Percentiles rank a stretch among this genome's conserved stretches.
Evolutionary conservation across 2,113 vertebrate genomes (phyloP).

Genomic region (Peromyscus californicus): DNA sequence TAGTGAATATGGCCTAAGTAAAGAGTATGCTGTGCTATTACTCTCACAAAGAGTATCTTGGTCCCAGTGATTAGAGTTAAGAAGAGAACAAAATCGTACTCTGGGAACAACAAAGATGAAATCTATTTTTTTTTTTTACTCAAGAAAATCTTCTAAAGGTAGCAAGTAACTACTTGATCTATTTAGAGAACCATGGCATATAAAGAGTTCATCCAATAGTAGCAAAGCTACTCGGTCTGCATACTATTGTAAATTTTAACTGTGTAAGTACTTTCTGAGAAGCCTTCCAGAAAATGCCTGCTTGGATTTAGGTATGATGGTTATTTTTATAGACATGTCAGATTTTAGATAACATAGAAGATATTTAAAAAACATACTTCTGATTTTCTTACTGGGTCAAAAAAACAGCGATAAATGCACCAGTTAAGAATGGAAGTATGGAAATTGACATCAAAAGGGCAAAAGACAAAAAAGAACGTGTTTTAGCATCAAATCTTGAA

Average conservation of each 20-base stretch:
- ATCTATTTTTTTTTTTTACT: not conserved
- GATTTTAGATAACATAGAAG: not conserved
- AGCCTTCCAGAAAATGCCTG: not conserved
- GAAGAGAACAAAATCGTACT: not conserved
- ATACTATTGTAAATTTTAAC: conserved; percentile 19
- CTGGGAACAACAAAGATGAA: not conserved
- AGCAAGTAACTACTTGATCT: not conserved
- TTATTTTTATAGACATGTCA: not conserved
- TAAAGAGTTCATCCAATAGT: not conserved
- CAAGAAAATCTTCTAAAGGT: not conserved
- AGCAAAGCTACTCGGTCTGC: not conserved
- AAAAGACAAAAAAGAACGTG: not conserved
- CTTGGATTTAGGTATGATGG: not conserved
- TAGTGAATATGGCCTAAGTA: not conserved
- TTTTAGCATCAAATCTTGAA: not conserved
- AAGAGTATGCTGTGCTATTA: not conserved
- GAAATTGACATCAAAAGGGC: not conserved
- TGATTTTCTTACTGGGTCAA: not conserved
- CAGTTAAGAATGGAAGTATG: not conserved
- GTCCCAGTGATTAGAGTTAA: not conserved
- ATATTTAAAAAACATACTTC: not conserved
- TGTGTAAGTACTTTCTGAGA: not conserved
- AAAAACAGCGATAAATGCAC: not conserved
- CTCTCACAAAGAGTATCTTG: not conserved
- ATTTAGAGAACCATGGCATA: not conserved